Base-by-base conservation (phyloP, 2,797 vertebrate species). In the Sebastolobus alascanus region DNA sequence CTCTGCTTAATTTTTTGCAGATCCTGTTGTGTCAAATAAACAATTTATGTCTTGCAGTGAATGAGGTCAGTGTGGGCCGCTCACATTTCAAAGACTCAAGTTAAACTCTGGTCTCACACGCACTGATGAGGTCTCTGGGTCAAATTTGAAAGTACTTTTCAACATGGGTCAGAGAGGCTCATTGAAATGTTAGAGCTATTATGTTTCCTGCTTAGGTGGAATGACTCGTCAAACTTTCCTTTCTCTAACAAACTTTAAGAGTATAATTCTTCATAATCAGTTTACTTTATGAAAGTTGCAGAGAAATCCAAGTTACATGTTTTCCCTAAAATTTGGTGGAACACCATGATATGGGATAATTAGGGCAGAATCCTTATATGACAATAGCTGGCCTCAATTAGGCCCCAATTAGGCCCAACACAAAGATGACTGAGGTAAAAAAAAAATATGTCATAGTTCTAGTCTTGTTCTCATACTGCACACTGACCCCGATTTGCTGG, bases 361-460 rank as follows among this genome's bases (percentile, higher is more conserved):
- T 80, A 61, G 78, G 79, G 80, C 73, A 69, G 10, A 87, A 38
- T 69, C 14, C 54, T 74, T 46, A 43, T 59, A 54, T 80, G 75
- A 86, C 79, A 78, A 87, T 87, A 73, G 79, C 7, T 90, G 82
- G 74, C 80, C 91, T 86, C 79, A 90, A 79, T 91, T 87, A 85
- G 77, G 50, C 70, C 83, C 69, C 72, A 86, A 77, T 83, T 87
- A 84, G 68, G 59, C 31, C 13, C 37, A 67, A 70, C 63, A 90
- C 79, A 87, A 83, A 85, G 77, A 84, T 31, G 54, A 79, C 56
- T 37, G 80, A 54, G 64, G 8, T 22, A 9, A 63, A 59, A 60
- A 79, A 74, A 52, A 52, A 52, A 6, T 27, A 83, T 43, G 55
- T 40, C 60, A 84, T n/a, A 69, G 54, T 68, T 72, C 31, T 68